phyloP scores from a whole-genome alignment of 2,113 vertebrate genomes.

The Sakesphorus luctuosus region DNA sequence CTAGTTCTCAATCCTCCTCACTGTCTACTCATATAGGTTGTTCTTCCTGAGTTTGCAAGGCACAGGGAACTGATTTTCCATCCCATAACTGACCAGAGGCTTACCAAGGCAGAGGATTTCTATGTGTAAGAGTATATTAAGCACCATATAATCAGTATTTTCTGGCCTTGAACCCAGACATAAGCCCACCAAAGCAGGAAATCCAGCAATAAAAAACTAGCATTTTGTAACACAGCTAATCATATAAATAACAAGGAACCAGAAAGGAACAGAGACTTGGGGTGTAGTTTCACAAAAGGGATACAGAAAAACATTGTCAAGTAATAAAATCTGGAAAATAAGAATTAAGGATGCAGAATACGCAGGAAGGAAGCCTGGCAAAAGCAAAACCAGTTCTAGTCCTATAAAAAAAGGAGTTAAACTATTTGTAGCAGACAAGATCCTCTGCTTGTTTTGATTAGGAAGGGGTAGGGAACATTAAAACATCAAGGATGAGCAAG shows the following conservation, averaged over 20 bases:
- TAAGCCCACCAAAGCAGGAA: background rate
- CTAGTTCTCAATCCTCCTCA: background rate
- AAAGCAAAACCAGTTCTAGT: background rate
- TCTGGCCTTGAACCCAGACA: background rate
- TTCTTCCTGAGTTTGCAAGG: background rate
- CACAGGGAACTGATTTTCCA: background rate
- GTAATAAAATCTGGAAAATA: background rate
- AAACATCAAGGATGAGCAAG: background rate
- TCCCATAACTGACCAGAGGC: background rate
- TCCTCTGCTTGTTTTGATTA: background rate
- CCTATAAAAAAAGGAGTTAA: background rate
- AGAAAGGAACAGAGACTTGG: background rate
- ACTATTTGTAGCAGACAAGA: background rate
- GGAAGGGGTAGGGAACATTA: background rate
- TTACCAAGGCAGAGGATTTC: background rate
- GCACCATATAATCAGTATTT: background rate
- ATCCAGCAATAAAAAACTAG: background rate
- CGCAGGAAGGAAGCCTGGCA: background rate
- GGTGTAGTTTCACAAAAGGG: background rate
- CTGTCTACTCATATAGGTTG: accelerated
- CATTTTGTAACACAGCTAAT: background rate
- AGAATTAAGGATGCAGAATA: background rate
- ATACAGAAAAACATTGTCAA: background rate
- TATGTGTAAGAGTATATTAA: background rate
- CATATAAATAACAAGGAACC: background rate